Base-by-base conservation (phyloP, 2,888 invertebrate genomes). In the Drosophila tanythrix region DNA sequence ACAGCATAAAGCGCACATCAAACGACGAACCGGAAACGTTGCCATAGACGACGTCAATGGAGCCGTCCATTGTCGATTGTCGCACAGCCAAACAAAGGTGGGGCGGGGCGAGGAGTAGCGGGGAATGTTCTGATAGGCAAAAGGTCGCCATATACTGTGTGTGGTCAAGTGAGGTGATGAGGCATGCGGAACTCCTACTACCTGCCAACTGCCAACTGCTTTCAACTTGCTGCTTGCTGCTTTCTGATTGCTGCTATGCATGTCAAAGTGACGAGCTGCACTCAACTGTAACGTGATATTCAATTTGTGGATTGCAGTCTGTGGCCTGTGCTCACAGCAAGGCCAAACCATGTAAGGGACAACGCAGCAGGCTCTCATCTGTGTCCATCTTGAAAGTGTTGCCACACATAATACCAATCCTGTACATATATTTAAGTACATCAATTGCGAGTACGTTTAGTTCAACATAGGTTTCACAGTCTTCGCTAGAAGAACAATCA, bases 21-120 rank as follows among this genome's bases (percentile, higher is more conserved):
- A 76, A 52, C 36, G 56, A 6, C n/a, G n/a, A 36, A 70, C 85
- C 88, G 83, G 83, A 88, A 88, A 69, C 72, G 68, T 82, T 84
- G 79, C 70, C 79, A 76, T 85, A 79, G 76, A 57, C 66, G 62
- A 72, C 63, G 61, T 18, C 66, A 53, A 56, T 63, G 46, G 21
- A 56, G 40, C 61, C 33, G 63, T 64, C 53, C 71, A 78, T 71
- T 78, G 76, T 71, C 56, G 57, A 77, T 66, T 77, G 79, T 74
- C 53, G 59, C n/a, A 40, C 36, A 29, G 48, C 66, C 66, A 70
- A 72, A 81, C 81, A 78, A 68, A 75, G 64, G 57, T 59, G 66
- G 48, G 10, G 0, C 8, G 10, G 36, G 13, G 8, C 8, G 18
- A 27, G 18, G 1, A n/a, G 50, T 7, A 0, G n/a, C 33, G 58